Conservation (phyloP, 2,888 invertebrate species). For the Erynnis tages region DNA sequence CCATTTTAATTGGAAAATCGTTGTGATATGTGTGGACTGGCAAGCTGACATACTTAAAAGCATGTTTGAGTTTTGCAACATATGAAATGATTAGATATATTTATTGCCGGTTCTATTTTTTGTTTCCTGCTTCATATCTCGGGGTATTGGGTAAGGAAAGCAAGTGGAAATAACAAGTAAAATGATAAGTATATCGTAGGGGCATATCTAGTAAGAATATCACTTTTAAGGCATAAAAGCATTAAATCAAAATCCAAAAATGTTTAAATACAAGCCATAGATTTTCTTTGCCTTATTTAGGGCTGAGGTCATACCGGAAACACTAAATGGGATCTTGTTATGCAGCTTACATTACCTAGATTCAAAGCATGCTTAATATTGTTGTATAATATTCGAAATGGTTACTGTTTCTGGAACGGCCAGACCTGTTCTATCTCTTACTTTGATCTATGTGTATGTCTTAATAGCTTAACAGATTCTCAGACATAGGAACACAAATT, state of each 20-base stretch:
- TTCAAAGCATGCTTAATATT: slow-evolving; percentile 8
- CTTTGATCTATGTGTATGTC: slow-evolving; percentile 16
- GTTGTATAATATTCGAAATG: slow-evolving; percentile 22
- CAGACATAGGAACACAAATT: too few relatives aligned
- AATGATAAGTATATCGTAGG: too few relatives aligned
- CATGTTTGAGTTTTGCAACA: slow-evolving; percentile 20
- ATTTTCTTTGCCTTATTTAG: neutral
- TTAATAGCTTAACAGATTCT: too few relatives aligned
- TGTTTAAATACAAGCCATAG: neutral
- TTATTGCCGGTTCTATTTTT: slow-evolving; percentile 20
- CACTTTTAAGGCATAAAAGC: too few relatives aligned
- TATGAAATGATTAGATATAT: slow-evolving; percentile 18
- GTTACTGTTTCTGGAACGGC: slow-evolving; percentile 14
- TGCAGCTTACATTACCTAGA: neutral
- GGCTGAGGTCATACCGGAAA: neutral
- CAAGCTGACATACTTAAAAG: slow-evolving; percentile 15
- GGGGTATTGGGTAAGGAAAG: neutral
- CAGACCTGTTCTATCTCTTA: slow-evolving; percentile 18
- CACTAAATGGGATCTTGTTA: neutral
- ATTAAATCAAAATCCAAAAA: too few relatives aligned
- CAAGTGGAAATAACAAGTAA: too few relatives aligned
- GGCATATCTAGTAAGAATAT: too few relatives aligned
- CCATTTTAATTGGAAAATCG: slow-evolving; percentile 23
- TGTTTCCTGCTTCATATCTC: slow-evolving; percentile 9
- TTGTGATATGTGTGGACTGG: slow-evolving; percentile 11